Base-by-base conservation (phyloP, 1,140 invertebrate genomes). In the Drosophila nasuta region DNA sequence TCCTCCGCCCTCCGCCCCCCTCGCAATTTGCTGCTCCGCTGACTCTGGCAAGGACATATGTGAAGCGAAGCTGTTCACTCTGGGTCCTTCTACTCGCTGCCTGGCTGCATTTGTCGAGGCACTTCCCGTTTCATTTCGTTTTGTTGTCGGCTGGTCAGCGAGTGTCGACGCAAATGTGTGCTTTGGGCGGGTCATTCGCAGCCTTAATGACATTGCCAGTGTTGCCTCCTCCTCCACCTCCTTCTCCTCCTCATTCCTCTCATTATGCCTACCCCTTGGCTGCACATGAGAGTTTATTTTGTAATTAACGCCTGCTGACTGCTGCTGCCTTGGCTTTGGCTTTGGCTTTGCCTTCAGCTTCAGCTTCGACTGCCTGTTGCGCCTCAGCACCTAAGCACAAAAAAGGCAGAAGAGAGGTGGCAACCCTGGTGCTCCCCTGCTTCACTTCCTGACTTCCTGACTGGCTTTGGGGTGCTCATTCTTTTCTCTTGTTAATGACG, bases 241-340 rank as follows among this genome's bases (percentile, higher is more conserved):
- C 15, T 15, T 15, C 15, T 15, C 65, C 38, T 11, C 49, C 48
- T 54, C 46, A 48, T 35, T 1, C 13, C 33, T 15, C 15, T 7
- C 51, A 15, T 3, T 6, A 13, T 28, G 13, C 38, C 52, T 38
- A 33, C 15, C 52, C 35, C 52, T 38, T 33, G 30, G 30, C 48
- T 46, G 51, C 74, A 81, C 77, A 81, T 80, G 75, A 71, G 85
- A 91, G 90, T 91, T 91, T 91, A 91, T 91, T 91, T 91, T 89
- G 90, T 91, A 91, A 91, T 91, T 91, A 91, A 91, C 90, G 90
- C 90, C 90, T 85, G 77, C 70, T 72, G 86, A 83, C 25, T 54
- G 28, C 25, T 52, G 28, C 11, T 83, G 85, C 89, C 88, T 83
- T 25, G 3, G 75, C 75, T 70, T 13, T 13, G 13, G 13, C 13